Evolutionary conservation across 2,888 invertebrate species (phyloP).

Genomic region (Aelia acuminata): DNA sequence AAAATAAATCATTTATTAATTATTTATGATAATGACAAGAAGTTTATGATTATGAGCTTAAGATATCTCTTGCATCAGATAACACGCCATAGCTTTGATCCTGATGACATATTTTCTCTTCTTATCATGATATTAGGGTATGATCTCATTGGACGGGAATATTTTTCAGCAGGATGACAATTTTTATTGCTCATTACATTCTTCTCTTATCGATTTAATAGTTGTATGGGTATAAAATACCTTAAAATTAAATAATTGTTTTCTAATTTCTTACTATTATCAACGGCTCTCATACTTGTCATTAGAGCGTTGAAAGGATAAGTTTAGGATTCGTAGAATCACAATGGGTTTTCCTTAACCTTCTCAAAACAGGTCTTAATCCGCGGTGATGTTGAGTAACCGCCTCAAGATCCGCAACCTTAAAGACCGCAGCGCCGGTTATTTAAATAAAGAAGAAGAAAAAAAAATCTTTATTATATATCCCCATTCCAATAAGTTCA

Average conservation of each 20-base stretch:
- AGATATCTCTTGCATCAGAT: background rate
- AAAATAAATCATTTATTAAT: background rate
- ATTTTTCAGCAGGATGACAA: background rate
- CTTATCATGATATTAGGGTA: background rate
- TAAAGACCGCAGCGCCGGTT: background rate
- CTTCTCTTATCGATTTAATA: background rate
- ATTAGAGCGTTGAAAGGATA: background rate
- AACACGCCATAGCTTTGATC: background rate
- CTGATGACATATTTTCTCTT: background rate
- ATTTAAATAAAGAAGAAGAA: background rate
- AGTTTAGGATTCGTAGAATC: background rate
- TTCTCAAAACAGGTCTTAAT: background rate
- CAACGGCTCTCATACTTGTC: background rate
- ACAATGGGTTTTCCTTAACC: conserved; percentile 37
- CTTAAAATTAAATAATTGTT: background rate
- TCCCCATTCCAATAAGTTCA: background rate
- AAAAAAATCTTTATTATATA: background rate
- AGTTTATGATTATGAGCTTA: background rate
- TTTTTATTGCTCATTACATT: background rate
- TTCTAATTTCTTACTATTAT: background rate
- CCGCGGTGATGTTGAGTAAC: background rate
- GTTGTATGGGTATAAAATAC: background rate
- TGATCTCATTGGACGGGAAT: background rate
- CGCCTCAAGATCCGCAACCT: background rate
- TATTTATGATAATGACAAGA: background rate